These are phyloP conservation scores for Yponomeuta plumbellus DNA, from an alignment of 2,888 invertebrate species.

Conservation along the genomic window DNA sequence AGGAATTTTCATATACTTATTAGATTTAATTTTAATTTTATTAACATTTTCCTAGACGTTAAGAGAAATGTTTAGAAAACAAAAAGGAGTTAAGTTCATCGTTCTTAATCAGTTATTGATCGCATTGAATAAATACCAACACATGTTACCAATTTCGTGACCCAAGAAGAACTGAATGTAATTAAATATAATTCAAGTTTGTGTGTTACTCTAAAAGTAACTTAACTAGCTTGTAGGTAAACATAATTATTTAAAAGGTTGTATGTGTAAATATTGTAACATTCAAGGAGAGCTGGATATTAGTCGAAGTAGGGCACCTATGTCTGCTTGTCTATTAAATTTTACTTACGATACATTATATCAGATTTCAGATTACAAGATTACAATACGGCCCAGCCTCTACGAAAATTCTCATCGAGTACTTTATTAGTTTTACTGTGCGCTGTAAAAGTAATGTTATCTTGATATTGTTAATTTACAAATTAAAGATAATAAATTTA, in stretches of 20 bases:
- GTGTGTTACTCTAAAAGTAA: too few relatives aligned
- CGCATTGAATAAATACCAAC: too few relatives aligned
- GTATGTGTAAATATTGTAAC: background rate
- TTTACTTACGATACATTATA: constrained; percentile 27
- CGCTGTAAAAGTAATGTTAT: background rate
- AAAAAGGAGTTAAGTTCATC: too few relatives aligned
- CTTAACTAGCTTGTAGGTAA: background rate
- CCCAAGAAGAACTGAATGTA: too few relatives aligned
- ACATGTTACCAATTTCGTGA: too few relatives aligned
- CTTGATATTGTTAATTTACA: background rate
- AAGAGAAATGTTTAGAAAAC: too few relatives aligned
- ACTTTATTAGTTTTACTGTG: constrained; percentile 9
- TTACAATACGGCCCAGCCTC: constrained; percentile 48
- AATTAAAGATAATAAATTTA: background rate
- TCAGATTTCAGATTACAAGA: constrained; percentile 74
- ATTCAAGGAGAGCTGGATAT: background rate
- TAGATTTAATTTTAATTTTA: too few relatives aligned
- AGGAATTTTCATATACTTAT: too few relatives aligned
- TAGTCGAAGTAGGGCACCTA: background rate
- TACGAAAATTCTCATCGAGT: constrained; percentile 25
- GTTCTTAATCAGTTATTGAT: too few relatives aligned
- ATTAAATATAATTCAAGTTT: too few relatives aligned
- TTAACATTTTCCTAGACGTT: too few relatives aligned
- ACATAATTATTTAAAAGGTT: background rate
- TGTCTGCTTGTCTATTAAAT: background rate